Evolutionary conservation across 2,113 vertebrate genomes (phyloP), one percentile per base, ranked within the genome.

Genomic region (Ctenomys sociabilis): DNA sequence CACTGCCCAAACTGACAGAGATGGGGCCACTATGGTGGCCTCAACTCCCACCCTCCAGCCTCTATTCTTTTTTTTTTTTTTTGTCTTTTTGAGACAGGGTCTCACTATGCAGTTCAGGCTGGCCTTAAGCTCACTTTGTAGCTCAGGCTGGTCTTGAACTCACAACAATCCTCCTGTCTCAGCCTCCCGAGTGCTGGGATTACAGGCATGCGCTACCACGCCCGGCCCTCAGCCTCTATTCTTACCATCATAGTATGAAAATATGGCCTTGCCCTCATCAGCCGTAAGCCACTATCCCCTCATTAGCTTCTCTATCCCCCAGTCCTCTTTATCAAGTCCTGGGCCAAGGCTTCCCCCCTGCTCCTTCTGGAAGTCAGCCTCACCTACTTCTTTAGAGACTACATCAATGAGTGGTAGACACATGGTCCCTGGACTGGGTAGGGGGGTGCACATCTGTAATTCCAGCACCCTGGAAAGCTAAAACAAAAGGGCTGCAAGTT

Each of bases 231-330:
- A 88, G 22, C 21, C 19, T 95, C 70, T 72, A 28, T 61, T 77
- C 49, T 93, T 77, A n/a, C n/a, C 28, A 86, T 77, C 43, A 78
- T 22, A 45, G 43, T 77, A 68, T 91, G 82, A 91, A 14, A 91
- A 85, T 85, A 64, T 13, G 90, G 73, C 37, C 45, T 95, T 59
- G 14, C 7, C 40, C 24, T 66, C 21, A 61, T n/a, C 68, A 78
- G 40, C 57, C 83, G 52, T 86, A 85, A 94, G 70, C 22, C 43
- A 64, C 70, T 75, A 35, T 49, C 14, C 43, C 32, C 52, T 17
- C n/a, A 8, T 24, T 80, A 93, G 45, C 22, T 9, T 70, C 16
- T n/a, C 70, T 88, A 35, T 66, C 17, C 37, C 88, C 72, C 13
- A 1, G 28, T 77, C 22, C 14, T 73, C 84, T 87, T 75, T 12